Base-by-base conservation (phyloP, 1,140 invertebrate species). In the Solen grandis region DNA sequence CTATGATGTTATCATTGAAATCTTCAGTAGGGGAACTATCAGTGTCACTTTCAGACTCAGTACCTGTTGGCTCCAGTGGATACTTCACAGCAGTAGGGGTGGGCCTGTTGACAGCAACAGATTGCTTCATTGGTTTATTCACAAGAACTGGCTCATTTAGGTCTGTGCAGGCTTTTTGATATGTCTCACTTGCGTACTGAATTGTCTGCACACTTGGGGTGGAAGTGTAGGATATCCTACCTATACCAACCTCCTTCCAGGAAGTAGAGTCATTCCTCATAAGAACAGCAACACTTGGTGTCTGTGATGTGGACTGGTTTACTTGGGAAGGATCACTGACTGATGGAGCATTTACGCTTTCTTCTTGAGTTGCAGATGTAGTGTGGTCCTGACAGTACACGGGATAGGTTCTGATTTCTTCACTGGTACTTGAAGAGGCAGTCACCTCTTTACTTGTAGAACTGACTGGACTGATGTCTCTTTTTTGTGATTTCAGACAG, bases 211-310 rank as follows among this genome's bases (percentile, higher is more conserved):
- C 31, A 57, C 68, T 70, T 55, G 68, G 68, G 14, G 35, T 13
- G 5, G 35, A 50, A 22, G 46, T 33, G 29, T 70, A 70, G 25
- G 68, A 54, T 35, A 55, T 54, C 55, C 16, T 35, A 35, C 68
- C 68, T 13, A 70, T 54, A 55, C 29, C 46, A 13, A 57, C 57
- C 46, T 70, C 68, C 36, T 29, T 70, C 68, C 68, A 70, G 5
- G 57, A 29, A 10, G 22, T 35, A 22, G 68, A 54, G 38, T n/a
- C 25, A 54, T 70, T 57, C 10, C 36, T 22, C 13, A 36, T 35
- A n/a, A 70, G 52, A 35, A 46, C 50, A 5, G 68, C 68, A 22
- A 70, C 68, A 14, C 46, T 16, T 5, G 68, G 68, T 36, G 46
- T n/a, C n/a, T n/a, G n/a, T n/a, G n/a, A n/a, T n/a, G n/a, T n/a